Conservation (phyloP, 2,113 vertebrate genomes). For the Pollachius pollachius region DNA sequence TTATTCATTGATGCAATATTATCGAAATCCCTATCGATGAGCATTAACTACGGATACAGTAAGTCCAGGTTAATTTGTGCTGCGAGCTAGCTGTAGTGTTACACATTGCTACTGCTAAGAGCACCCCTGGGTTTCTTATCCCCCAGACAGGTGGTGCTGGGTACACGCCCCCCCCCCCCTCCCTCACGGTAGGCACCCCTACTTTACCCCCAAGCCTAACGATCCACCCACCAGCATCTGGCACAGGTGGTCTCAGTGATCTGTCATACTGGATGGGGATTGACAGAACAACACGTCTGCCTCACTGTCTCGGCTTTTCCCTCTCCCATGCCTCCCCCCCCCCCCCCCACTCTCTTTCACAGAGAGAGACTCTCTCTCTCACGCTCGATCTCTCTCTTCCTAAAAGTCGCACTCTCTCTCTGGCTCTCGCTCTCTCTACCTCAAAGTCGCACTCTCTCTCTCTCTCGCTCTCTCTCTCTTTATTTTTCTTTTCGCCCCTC, state of each 20-base stretch:
- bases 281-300: slow-evolving; percentile 30
- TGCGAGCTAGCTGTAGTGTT: too few relatives aligned
- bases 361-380: too few relatives aligned
- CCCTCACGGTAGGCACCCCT: slow-evolving; percentile 56
- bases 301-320: not conserved
- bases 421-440: too few relatives aligned
- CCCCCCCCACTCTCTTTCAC: not conserved
- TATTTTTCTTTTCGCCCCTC: not conserved
- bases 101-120: slow-evolving; percentile 26
- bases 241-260: slow-evolving; percentile 43
- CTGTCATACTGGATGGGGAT: slow-evolving; percentile 36
- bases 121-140: slow-evolving; percentile 53
- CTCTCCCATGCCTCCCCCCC: not conserved
- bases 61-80: too few relatives aligned
- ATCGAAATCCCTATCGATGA: too few relatives aligned
- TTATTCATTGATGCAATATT: too few relatives aligned
- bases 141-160: slow-evolving; percentile 50
- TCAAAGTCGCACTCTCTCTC: too few relatives aligned
- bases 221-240: slow-evolving; percentile 61
- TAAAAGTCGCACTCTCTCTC: too few relatives aligned
- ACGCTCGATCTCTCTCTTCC: too few relatives aligned
- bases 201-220: slow-evolving; percentile 55
- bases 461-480: not conserved
- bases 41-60: too few relatives aligned
- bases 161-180: slow-evolving; percentile 35